phyloP scores from a whole-genome alignment of 2,888 invertebrate genomes.

The Tenthredo livida region DNA sequence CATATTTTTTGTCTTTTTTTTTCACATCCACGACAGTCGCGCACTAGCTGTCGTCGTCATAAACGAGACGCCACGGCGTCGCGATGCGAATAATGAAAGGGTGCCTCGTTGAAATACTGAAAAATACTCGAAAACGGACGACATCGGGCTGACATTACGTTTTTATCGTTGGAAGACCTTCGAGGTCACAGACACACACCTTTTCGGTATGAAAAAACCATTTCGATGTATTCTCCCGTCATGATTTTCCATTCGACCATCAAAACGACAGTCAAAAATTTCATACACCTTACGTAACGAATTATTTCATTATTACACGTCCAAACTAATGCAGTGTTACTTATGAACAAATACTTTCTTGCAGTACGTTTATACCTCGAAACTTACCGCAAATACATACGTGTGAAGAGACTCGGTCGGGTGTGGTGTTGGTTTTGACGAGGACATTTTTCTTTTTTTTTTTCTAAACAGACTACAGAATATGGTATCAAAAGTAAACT shows the following conservation, averaged over 20 bases:
- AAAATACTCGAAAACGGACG: conserved; percentile 11
- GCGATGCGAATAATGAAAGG: conserved; percentile 34
- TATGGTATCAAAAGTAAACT: background rate
- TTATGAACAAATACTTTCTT: background rate
- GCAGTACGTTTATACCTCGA: background rate
- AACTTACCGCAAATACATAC: background rate
- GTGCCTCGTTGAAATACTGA: conserved; percentile 18
- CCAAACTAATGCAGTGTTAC: background rate
- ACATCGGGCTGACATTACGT: background rate
- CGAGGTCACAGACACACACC: background rate
- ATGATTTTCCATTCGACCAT: background rate
- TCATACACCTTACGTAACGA: background rate
- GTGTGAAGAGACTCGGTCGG: background rate
- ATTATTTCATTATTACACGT: background rate
- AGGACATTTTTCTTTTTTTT: background rate
- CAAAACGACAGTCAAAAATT: background rate
- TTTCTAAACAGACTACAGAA: background rate
- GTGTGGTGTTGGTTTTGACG: background rate
- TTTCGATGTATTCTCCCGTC: background rate
- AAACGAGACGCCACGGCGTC: conserved; percentile 17
- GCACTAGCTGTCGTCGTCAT: conserved; percentile 25
- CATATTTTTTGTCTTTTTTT: background rate
- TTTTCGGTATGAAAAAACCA: background rate
- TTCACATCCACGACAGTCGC: conserved; percentile 2
- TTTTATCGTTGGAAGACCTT: background rate